Conservation (phyloP, 2,888 invertebrate genomes). For the Spisula subtruncata region DNA sequence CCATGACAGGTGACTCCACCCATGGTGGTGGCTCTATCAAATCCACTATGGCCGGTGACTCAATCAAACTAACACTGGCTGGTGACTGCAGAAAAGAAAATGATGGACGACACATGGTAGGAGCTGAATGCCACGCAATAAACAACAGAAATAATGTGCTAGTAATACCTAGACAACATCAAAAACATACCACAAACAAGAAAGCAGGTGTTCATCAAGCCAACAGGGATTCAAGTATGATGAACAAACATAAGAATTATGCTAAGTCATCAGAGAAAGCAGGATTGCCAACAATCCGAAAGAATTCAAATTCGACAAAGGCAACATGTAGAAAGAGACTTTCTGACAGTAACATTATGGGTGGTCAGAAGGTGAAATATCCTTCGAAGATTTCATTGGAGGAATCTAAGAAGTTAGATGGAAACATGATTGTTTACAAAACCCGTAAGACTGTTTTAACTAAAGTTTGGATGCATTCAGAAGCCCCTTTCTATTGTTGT, state of each 20-base stretch:
- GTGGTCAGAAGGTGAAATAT: not conserved
- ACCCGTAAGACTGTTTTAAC: not conserved
- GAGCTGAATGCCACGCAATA: no score
- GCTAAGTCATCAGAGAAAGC: not conserved
- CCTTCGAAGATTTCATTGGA: not conserved
- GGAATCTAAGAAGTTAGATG: not conserved
- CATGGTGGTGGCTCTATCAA: no score
- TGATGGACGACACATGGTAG: no score
- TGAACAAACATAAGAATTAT: no score
- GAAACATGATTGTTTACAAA: not conserved
- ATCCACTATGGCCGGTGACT: no score
- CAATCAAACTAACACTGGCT: no score
- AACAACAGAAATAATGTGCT: not conserved
- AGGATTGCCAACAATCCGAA: not conserved
- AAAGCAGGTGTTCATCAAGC: no score
- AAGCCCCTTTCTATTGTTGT: not conserved
- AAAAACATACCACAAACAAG: not conserved
- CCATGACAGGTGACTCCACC: no score
- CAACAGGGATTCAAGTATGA: no score
- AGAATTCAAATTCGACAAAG: not conserved
- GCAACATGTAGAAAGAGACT: not conserved
- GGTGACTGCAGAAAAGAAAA: no score
- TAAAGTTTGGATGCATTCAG: not conserved
- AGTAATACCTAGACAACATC: not conserved
- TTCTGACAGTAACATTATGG: not conserved